A percentile compares a stretch with the other conserved stretches of the same genome.
phyloP scores from a whole-genome alignment of 2,797 vertebrate species.

The Botia kubotai region DNA sequence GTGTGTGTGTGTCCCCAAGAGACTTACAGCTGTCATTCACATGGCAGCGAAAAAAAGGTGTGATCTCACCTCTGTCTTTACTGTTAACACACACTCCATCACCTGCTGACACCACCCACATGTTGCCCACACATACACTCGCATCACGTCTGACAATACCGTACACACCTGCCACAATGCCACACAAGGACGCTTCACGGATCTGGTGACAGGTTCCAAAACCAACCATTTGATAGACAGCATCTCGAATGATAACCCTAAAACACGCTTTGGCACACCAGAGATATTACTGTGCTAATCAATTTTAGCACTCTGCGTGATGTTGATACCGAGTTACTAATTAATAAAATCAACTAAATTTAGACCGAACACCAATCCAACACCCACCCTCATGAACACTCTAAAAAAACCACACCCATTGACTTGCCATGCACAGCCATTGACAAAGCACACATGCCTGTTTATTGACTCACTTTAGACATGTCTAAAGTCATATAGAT shows the following conservation, averaged over 20 bases:
- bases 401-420: neutral
- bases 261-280: neutral
- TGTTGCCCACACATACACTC: slow-evolving; percentile 12
- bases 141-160: slow-evolving; percentile 9
- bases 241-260: neutral
- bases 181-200: slow-evolving; percentile 11
- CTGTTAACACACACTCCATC: slow-evolving; percentile 32
- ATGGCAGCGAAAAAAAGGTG: slow-evolving; percentile 33
- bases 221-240: slow-evolving; percentile 7
- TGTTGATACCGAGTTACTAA: neutral
- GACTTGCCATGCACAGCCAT: neutral
- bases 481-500: neutral
- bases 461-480: slow-evolving; percentile 4
- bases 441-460: neutral
- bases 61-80: slow-evolving; percentile 42
- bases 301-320: slow-evolving; percentile 2
- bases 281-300: slow-evolving; percentile 26
- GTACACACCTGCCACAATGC: slow-evolving; percentile 35
- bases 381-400: neutral
- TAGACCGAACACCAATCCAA: neutral
- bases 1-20: neutral
- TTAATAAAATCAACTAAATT: slow-evolving; percentile 20
- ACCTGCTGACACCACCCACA: slow-evolving; percentile 34
- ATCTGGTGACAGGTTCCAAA: slow-evolving; percentile 38
- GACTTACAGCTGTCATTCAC: slow-evolving; percentile 37